phyloP scores from a whole-genome alignment of 2,888 invertebrate species.

The Protula sp. region DNA sequence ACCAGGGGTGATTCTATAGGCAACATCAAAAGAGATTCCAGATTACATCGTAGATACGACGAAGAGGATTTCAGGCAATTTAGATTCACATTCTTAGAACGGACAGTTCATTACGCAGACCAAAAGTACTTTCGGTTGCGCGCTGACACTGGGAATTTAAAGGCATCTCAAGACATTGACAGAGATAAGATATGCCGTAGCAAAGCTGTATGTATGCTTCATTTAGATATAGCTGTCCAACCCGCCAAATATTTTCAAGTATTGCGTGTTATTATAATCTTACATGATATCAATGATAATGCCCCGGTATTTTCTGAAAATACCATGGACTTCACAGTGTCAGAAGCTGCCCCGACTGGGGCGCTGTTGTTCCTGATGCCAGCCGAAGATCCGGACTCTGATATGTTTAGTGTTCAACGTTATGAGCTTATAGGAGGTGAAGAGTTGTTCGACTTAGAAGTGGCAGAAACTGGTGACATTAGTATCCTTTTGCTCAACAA shows the following conservation, averaged over 20 bases:
- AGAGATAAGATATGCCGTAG: background rate
- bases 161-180: background rate
- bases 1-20: background rate
- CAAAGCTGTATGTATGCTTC: background rate
- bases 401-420: background rate
- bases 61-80: background rate
- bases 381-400: background rate
- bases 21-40: background rate
- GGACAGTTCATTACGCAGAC: background rate
- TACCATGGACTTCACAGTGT: background rate
- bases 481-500: background rate
- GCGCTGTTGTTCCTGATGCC: background rate
- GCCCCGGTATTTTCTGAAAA: background rate
- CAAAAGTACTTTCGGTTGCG: background rate
- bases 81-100: background rate
- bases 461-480: background rate
- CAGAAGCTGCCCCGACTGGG: background rate
- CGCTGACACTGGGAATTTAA: background rate
- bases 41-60: background rate
- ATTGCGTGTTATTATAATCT: background rate
- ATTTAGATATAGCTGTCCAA: background rate
- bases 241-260: conserved; percentile 5
- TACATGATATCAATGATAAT: conserved; percentile 1
- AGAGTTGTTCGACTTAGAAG: background rate
- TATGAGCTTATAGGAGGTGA: background rate